Evolutionary conservation across 2,113 vertebrate genomes (phyloP).

Genomic region (Pseudois nayaur): DNA sequence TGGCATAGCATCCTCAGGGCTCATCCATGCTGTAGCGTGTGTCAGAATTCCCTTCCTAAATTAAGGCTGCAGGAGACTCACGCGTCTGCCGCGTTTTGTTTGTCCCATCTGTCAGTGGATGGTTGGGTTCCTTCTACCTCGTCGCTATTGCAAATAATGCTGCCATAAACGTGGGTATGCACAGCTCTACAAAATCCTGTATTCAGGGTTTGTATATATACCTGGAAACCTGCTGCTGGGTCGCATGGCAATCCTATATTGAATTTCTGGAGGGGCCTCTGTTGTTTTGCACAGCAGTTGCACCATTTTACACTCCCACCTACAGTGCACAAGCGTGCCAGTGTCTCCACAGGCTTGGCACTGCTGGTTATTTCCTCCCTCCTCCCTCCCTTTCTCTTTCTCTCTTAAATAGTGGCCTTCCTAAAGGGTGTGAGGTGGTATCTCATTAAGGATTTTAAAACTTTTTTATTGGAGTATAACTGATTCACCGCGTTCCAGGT

Average conservation of each 20-base stretch:
- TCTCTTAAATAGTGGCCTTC: neutral
- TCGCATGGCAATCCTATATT: neutral
- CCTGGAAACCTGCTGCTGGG: neutral
- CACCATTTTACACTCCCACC: neutral
- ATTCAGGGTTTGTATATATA: neutral
- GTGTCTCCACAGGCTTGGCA: neutral
- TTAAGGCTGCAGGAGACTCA: neutral
- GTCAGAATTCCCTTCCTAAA: neutral
- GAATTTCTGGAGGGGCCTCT: neutral
- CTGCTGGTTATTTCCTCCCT: neutral
- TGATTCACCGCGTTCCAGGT: neutral
- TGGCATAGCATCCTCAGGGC: neutral
- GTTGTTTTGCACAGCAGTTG: neutral
- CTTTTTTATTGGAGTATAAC: neutral
- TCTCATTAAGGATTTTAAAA: neutral
- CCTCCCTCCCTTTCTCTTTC: neutral
- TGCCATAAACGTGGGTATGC: neutral
- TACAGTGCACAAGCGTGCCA: neutral
- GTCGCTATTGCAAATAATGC: neutral
- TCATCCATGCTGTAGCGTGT: neutral
- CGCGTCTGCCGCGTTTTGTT: neutral
- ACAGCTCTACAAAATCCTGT: neutral
- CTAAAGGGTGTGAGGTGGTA: neutral
- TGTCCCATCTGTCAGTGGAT: neutral
- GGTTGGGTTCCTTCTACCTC: neutral